These are phyloP conservation scores for Phymorhynchus buccinoides DNA, from an alignment of 1,140 invertebrate genomes.

Conservation along the genomic window DNA sequence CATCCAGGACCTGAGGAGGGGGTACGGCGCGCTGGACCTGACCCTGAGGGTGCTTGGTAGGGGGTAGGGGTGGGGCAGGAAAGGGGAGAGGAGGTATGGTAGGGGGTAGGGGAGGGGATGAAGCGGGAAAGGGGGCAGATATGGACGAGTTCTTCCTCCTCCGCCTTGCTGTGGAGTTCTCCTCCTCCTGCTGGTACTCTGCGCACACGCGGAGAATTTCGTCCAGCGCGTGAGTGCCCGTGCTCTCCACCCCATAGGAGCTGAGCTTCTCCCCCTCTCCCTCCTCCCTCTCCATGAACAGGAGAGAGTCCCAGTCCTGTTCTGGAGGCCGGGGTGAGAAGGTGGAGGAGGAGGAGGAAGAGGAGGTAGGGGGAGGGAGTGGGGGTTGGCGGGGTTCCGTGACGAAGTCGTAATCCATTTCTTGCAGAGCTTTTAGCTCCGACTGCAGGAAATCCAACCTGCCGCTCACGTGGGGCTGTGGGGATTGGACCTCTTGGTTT, in stretches of 20 bases:
- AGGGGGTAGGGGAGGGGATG: background rate
- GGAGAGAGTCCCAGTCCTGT: conserved; percentile 72
- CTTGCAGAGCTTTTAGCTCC: conserved; percentile 65
- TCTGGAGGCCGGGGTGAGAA: conserved; percentile 66
- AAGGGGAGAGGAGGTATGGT: background rate
- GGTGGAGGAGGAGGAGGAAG: no score
- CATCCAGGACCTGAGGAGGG: background rate
- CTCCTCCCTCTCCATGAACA: conserved; percentile 70
- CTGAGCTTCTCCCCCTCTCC: conserved; percentile 78
- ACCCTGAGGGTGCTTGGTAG: no score
- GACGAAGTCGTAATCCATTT: conserved; percentile 71
- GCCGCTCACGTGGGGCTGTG: background rate
- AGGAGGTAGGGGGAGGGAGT: no score
- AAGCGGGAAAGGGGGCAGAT: background rate
- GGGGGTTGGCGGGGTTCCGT: conserved; percentile 34
- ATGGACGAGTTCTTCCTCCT: background rate
- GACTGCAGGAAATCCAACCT: background rate
- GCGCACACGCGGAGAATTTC: conserved; percentile 94
- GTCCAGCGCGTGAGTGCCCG: conserved; percentile 85
- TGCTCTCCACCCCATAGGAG: conserved; percentile 75
- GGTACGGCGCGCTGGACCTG: background rate
- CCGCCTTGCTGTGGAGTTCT: conserved; percentile 28
- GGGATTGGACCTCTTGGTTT: no score
- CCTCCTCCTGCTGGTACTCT: conserved; percentile 87
- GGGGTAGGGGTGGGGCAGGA: background rate